Evolutionary conservation across 2,888 invertebrate genomes (phyloP).

Genomic region (Microctonus aethiopoides): DNA sequence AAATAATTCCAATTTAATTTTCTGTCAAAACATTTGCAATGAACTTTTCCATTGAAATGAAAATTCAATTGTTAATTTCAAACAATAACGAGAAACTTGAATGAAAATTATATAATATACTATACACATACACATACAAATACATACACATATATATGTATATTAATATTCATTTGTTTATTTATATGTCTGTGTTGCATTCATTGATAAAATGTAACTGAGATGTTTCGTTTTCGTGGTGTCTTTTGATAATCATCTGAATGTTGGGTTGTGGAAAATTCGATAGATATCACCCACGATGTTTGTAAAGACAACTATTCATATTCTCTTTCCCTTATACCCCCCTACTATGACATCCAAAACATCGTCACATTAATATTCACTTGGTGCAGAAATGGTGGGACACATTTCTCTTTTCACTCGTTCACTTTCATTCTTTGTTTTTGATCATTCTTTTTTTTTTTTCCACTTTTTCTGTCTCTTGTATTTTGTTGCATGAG

Average conservation of each 20-base stretch:
- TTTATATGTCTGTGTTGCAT: constrained; percentile 36
- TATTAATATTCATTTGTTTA: background rate
- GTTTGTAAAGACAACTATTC: constrained; percentile 29
- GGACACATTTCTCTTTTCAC: constrained; percentile 29
- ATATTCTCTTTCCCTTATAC: constrained; percentile 27
- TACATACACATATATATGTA: background rate
- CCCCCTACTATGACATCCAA: constrained; percentile 17
- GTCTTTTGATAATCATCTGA: constrained; percentile 52
- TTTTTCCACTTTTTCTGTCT: constrained; percentile 2
- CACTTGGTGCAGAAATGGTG: constrained; percentile 51
- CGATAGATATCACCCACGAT: constrained; percentile 59
- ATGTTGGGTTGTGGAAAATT: constrained; percentile 50
- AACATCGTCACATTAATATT: constrained; percentile 55
- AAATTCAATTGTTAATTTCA: background rate
- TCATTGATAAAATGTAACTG: constrained; percentile 50
- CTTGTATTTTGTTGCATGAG: background rate
- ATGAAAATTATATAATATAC: background rate
- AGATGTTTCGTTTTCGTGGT: constrained; percentile 47
- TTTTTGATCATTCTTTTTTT: constrained; percentile 16
- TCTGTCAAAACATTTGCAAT: too few species aligned
- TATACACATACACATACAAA: too few species aligned
- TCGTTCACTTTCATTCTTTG: too few species aligned
- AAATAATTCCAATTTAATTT: too few species aligned
- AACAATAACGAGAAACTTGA: background rate
- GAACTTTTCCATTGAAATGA: too few species aligned